Evolutionary conservation across 2,113 vertebrate genomes (phyloP).

Genomic region (Pyrgilauda ruficollis): DNA sequence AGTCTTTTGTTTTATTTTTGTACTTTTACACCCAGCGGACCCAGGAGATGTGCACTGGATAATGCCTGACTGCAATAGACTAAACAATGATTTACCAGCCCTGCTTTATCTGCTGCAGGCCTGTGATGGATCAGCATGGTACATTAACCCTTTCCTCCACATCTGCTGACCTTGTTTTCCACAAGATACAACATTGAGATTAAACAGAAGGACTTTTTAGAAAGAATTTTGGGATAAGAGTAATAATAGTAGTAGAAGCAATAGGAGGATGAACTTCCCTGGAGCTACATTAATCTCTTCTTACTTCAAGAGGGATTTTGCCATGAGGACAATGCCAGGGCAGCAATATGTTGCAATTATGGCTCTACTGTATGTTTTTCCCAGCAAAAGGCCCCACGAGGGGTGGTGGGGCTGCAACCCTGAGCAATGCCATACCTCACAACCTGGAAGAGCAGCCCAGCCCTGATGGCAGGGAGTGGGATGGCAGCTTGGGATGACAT

Average conservation of each 20-base stretch:
- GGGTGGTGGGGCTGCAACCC: background rate
- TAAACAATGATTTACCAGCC: slow-evolving; percentile 67
- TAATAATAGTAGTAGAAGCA: background rate
- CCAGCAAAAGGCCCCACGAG: background rate
- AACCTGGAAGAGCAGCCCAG: background rate
- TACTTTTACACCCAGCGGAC: slow-evolving; percentile 19
- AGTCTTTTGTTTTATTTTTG: slow-evolving; percentile 47
- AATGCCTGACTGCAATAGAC: slow-evolving; percentile 51
- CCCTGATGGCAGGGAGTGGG: background rate
- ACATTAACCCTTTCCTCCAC: slow-evolving; percentile 36
- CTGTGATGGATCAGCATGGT: background rate
- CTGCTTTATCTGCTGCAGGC: slow-evolving; percentile 27
- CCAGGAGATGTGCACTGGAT: slow-evolving; percentile 35
- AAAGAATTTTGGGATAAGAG: background rate
- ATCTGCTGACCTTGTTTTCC: slow-evolving; percentile 8
- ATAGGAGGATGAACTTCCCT: background rate
- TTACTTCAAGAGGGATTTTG: background rate
- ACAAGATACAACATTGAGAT: background rate
- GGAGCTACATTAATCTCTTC: background rate
- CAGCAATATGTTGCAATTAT: background rate
- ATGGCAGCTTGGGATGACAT: background rate
- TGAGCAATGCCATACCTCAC: background rate
- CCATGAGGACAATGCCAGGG: background rate
- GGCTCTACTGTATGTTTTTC: background rate
- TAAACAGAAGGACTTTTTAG: background rate